Evolutionary conservation across 2,888 invertebrate genomes (phyloP).

Genomic region (Nyleta sp.): DNA sequence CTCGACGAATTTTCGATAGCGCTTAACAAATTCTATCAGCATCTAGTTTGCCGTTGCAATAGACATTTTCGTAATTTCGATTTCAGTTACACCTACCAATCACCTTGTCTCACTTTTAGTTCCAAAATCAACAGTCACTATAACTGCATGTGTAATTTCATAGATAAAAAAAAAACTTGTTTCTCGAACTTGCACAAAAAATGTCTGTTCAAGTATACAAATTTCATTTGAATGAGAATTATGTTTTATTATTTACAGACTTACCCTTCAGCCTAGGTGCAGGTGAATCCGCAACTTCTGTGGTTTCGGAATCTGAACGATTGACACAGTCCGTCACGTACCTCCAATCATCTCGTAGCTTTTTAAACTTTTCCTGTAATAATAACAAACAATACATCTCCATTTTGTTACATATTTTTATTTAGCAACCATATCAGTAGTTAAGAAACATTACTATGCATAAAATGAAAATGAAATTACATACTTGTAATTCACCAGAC

Average conservation of each 20-base stretch:
- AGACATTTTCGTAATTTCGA: slow-evolving; percentile 11
- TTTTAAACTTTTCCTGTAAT: slow-evolving; percentile 83
- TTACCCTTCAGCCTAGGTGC: slow-evolving; percentile 70
- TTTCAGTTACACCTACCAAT: too few relatives aligned
- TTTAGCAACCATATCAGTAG: too few relatives aligned
- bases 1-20: slow-evolving; percentile 87
- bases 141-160: too few relatives aligned
- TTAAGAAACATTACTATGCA: too few relatives aligned
- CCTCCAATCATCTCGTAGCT: slow-evolving; percentile 84
- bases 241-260: slow-evolving; percentile 30
- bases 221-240: too few relatives aligned
- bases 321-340: slow-evolving; percentile 81
- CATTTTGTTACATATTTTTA: neutral
- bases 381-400: too few relatives aligned
- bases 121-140: too few relatives aligned
- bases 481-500: slow-evolving; percentile 83
- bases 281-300: slow-evolving; percentile 48
- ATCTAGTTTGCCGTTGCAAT: slow-evolving; percentile 17
- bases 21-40: slow-evolving; percentile 47
- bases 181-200: too few relatives aligned
- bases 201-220: too few relatives aligned
- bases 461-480: neutral
- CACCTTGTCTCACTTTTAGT: too few relatives aligned
- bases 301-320: slow-evolving; percentile 63
- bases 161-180: too few relatives aligned